Conservation (phyloP, 2,113 vertebrate species). For the Cygnus atratus region DNA sequence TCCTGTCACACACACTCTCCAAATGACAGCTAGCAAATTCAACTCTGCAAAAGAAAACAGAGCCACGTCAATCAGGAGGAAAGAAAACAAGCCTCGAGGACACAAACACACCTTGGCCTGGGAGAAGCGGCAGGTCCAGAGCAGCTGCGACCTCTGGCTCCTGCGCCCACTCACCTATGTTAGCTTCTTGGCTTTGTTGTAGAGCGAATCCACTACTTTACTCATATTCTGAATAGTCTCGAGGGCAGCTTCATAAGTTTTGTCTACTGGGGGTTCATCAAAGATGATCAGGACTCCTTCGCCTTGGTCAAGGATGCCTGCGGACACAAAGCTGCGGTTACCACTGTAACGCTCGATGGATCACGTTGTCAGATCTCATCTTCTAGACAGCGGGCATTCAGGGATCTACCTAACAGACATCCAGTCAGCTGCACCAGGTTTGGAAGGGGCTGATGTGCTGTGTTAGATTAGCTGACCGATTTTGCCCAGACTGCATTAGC, state of each 20-base stretch:
- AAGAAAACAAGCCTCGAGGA: not conserved
- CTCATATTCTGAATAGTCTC: slow-evolving; percentile 99
- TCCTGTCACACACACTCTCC: slow-evolving; percentile 93
- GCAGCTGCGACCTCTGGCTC: not conserved
- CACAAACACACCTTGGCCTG: not conserved
- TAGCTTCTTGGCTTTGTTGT: slow-evolving; percentile 99
- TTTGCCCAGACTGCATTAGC: not conserved
- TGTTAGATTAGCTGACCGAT: not conserved
- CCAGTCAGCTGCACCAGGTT: accelerated
- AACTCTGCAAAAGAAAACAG: slow-evolving; percentile 84
- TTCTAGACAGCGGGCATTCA: not conserved
- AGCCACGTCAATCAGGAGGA: slow-evolving; percentile 60
- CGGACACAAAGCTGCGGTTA: not conserved
- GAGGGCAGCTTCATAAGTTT: slow-evolving; percentile 96
- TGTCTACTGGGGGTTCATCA: slow-evolving; percentile 98
- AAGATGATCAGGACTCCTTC: slow-evolving; percentile 98
- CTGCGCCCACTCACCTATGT: slow-evolving; percentile 89
- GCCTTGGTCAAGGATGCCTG: slow-evolving; percentile 98
- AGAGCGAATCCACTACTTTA: slow-evolving; percentile 99
- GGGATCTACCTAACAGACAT: accelerated
- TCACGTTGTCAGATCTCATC: accelerated
- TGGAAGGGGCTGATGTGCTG: not conserved
- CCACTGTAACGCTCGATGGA: not conserved
- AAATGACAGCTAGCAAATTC: slow-evolving; percentile 82
- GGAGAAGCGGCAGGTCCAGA: not conserved